These are phyloP conservation scores for Talpa occidentalis DNA, from an alignment of 2,113 vertebrate species.

Conservation along the genomic window DNA sequence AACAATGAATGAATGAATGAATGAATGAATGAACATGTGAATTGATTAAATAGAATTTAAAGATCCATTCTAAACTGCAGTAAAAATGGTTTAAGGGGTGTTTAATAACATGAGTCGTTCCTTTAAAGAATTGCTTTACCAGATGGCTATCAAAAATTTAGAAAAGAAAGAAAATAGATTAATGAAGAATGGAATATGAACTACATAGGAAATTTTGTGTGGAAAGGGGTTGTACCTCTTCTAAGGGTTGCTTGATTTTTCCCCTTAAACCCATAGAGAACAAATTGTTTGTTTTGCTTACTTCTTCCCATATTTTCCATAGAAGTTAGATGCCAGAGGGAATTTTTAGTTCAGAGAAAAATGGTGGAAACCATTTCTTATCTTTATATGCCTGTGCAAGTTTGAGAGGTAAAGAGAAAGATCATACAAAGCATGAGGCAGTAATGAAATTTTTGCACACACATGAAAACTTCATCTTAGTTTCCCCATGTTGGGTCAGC, in stretches of 20 bases:
- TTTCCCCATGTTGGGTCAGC: neutral
- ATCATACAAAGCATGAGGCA: neutral
- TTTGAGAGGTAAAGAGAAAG: neutral
- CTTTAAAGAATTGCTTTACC: neutral
- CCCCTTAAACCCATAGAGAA: neutral
- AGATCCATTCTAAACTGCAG: neutral
- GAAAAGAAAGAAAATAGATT: conserved; percentile 29
- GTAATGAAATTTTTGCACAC: conserved; percentile 7
- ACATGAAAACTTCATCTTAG: neutral
- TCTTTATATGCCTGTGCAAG: neutral
- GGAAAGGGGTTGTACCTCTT: neutral
- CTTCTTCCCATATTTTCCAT: neutral
- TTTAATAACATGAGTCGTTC: neutral
- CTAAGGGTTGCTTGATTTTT: neutral
- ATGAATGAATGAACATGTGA: neutral
- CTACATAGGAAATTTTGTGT: neutral
- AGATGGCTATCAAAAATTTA: neutral
- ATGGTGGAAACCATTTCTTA: neutral
- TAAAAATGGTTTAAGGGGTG: neutral
- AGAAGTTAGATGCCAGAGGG: neutral
- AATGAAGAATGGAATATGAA: neutral
- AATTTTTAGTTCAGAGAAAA: neutral
- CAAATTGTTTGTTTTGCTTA: neutral
- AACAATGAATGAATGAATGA: neutral
- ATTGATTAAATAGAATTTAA: neutral